Base-by-base conservation (phyloP, 1,140 invertebrate species). In the Trichomalopsis sarcophagae region DNA sequence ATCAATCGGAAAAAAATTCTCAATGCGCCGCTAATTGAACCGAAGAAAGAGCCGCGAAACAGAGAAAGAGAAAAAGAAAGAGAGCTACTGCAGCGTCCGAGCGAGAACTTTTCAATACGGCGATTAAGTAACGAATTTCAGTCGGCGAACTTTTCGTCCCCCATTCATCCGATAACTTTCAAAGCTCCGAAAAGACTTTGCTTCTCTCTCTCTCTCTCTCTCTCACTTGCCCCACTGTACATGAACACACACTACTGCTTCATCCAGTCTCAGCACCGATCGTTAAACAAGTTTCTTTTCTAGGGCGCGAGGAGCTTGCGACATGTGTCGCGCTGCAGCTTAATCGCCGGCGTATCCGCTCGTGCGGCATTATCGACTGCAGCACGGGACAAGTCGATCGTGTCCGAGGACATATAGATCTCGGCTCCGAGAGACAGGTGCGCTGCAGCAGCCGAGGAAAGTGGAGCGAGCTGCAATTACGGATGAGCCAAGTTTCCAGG, bases 111-210 rank as follows among this genome's bases (percentile, higher is more conserved):
- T 82, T 75, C 71, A 75, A 66, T 75, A 33, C 47, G 75, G n/a
- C 33, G 81, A 82, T 82, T 40, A 74, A 82, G 44, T 82, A 82
- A 82, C 81, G 81, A 82, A 82, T 82, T 82, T 82, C 47, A 62
- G 50, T 33, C 23, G 0, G 50, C 50, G n/a, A 82, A 82, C 27
- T 75, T 82, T 82, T 47, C 50, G 50, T 36, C 47, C 23, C 47
- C 23, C 47, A 21, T 50, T 73, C 3, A 74, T 4, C 27, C 68
- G 10, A 81, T 81, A 74, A 74, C 4, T 81, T 74, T 74, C 9
- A 75, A 62, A 82, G 44, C 17, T 11, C 47, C 30, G 50, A 55
- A 55, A 55, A 17, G 50, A 17, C 50, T 55, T 55, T 36, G 27
- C 27, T 36, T 36, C 5, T 21, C 5, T 27, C 2, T n/a, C n/a